A percentile compares a stretch with the other conserved stretches of the same genome.
phyloP scores from a whole-genome alignment of 35 echinoderm and acorn worm genomes.

The Amphiura filiformis region DNA sequence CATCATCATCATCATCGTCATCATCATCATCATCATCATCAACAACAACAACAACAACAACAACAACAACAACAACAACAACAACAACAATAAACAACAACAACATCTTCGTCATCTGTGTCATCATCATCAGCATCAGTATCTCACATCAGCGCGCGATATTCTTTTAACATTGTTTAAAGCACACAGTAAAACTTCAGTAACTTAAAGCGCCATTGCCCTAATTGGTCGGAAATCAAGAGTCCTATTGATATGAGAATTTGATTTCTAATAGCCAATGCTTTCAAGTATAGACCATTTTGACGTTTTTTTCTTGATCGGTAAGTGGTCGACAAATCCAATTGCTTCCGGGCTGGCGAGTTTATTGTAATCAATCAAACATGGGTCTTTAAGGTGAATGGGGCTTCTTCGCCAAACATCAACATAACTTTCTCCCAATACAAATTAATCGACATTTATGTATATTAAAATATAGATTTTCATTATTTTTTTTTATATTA shows the following conservation, averaged over 20 bases:
- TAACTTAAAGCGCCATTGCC: background rate
- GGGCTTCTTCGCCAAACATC: background rate
- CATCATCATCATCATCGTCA: constrained; percentile 27
- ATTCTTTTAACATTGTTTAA: background rate
- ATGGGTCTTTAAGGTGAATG: background rate
- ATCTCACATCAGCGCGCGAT: background rate
- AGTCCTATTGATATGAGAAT: background rate
- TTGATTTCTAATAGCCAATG: background rate
- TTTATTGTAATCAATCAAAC: background rate
- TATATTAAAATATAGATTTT: too few relatives aligned
- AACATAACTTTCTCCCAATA: too few relatives aligned
- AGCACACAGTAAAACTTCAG: background rate
- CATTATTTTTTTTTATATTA: too few relatives aligned
- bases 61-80: background rate
- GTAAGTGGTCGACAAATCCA: background rate
- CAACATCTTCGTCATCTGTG: background rate
- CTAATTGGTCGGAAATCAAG: too few relatives aligned
- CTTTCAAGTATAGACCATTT: constrained; percentile 1
- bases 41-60: background rate
- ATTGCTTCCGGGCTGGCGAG: background rate
- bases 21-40: constrained; percentile 20
- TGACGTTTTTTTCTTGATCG: background rate
- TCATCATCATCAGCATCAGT: background rate
- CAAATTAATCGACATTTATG: too few relatives aligned
- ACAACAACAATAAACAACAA: background rate